A percentile compares a stretch with the other conserved stretches of the same genome.
phyloP scores from a whole-genome alignment of 2,797 vertebrate genomes.

The Muscicapa comitata region DNA sequence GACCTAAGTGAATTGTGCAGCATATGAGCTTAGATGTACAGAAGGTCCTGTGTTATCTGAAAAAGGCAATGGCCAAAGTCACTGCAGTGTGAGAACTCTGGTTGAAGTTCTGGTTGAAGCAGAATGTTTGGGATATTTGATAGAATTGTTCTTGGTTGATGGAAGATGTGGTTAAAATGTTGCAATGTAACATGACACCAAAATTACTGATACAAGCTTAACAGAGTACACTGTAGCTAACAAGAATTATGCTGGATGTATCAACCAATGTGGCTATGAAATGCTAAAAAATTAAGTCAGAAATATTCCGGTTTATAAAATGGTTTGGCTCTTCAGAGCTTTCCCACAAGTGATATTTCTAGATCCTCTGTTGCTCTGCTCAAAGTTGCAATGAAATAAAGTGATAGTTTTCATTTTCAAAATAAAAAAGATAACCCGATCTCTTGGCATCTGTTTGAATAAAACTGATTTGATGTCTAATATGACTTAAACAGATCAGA shows the following conservation, averaged over 20 bases:
- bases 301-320: neutral
- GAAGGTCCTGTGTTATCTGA: neutral
- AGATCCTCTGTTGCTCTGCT: neutral
- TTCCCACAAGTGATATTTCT: neutral
- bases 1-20: neutral
- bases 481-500: neutral
- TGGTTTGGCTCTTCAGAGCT: neutral
- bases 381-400: neutral
- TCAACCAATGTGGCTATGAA: neutral
- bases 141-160: neutral
- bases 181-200: neutral
- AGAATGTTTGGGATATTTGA: neutral
- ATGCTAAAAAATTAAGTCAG: neutral
- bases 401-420: neutral
- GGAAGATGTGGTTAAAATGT: neutral
- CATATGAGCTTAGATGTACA: neutral
- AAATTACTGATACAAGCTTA: neutral
- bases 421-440: neutral
- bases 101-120: neutral
- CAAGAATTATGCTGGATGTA: neutral
- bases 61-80: neutral
- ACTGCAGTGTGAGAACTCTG: neutral
- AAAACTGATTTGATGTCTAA: neutral
- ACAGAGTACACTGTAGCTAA: neutral
- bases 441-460: conserved; percentile 10